Conservation (phyloP, 2,113 vertebrate species). For the Fregata magnificens region DNA sequence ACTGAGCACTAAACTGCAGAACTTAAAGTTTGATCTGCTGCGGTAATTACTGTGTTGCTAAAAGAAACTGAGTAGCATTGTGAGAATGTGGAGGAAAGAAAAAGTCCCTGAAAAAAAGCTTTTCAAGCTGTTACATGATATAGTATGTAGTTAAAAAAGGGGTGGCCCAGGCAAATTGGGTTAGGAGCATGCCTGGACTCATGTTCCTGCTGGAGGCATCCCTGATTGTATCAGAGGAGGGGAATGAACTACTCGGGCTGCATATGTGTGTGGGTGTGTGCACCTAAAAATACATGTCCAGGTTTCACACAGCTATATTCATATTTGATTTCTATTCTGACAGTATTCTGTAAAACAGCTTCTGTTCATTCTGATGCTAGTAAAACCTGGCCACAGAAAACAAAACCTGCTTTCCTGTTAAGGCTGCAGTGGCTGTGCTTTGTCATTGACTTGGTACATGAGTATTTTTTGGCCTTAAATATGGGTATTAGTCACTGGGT, state of each 20-base stretch:
- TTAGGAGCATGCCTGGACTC: constrained; percentile 8
- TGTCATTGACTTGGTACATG: not conserved
- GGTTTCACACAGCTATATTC: constrained; percentile 9
- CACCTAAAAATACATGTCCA: constrained; percentile 49
- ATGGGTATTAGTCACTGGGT: not conserved
- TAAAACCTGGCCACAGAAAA: not conserved
- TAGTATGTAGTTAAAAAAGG: not conserved
- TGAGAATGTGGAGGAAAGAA: not conserved
- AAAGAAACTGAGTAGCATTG: not conserved
- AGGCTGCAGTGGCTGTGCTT: not conserved
- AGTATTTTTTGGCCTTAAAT: not conserved
- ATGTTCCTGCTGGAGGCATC: not conserved
- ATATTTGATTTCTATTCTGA: not conserved
- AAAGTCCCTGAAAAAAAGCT: not conserved
- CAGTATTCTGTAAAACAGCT: not conserved
- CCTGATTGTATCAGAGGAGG: not conserved
- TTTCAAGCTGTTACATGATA: not conserved
- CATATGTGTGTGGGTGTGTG: not conserved
- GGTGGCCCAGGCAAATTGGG: not conserved
- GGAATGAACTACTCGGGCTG: not conserved
- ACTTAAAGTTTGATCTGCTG: not conserved
- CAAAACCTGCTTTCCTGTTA: not conserved
- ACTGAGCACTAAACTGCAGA: not conserved
- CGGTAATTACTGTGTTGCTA: not conserved
- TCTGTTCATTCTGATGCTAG: not conserved